Evolutionary conservation across 1,140 invertebrate genomes (phyloP).

Genomic region (Drosophila rufa): DNA sequence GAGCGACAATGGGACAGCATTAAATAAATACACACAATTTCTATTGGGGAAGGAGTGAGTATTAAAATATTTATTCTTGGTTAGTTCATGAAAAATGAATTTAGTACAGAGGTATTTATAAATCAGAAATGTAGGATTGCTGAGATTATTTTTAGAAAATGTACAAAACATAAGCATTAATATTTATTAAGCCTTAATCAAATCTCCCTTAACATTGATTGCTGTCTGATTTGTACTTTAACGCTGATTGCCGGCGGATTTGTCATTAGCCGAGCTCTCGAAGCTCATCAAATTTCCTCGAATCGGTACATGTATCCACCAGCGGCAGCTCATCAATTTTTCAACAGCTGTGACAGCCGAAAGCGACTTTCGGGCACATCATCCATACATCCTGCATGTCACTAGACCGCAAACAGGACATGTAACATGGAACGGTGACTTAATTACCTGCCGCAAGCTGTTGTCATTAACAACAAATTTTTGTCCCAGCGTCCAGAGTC

Average conservation of each 20-base stretch:
- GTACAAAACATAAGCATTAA: too few species aligned
- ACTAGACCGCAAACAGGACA: conserved; percentile 18
- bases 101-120: too few species aligned
- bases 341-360: conserved; percentile 50
- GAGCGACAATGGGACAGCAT: conserved; percentile 39
- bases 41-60: too few species aligned
- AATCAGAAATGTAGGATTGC: too few species aligned
- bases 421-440: conserved; percentile 27
- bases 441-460: conserved; percentile 50
- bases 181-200: not conserved
- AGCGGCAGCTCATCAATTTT: conserved; percentile 63
- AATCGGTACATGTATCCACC: not conserved
- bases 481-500: not conserved
- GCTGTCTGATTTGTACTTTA: not conserved
- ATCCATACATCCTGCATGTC: conserved; percentile 29
- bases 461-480: conserved; percentile 47
- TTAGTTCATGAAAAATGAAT: not conserved
- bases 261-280: conserved; percentile 5
- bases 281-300: conserved; percentile 1
- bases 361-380: conserved; percentile 56
- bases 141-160: not conserved
- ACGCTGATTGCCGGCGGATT: conserved; percentile 5
- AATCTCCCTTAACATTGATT: not conserved
- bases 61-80: too few species aligned
- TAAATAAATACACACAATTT: conserved; percentile 12